Conservation (phyloP, 2,797 vertebrate genomes). For the Aplochiton taeniatus region DNA sequence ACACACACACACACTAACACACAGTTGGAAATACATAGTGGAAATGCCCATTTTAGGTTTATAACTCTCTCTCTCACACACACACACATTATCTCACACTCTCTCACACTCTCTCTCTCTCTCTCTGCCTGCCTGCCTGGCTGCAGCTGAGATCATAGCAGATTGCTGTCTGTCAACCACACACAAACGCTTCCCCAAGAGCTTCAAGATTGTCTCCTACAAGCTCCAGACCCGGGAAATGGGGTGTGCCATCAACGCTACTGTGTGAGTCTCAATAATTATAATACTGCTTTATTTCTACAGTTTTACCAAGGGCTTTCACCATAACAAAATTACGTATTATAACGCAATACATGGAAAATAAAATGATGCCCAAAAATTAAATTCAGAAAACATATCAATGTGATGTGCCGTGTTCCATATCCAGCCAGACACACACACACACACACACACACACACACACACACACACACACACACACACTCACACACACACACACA, state of each 20-base stretch:
- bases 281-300: background rate
- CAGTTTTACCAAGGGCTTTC: background rate
- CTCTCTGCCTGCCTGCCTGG: background rate
- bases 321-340: too few relatives aligned
- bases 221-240: background rate
- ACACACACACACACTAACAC: background rate
- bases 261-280: slow-evolving; percentile 6
- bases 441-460: too few relatives aligned
- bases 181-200: background rate
- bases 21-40: background rate
- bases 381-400: too few relatives aligned
- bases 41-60: too few relatives aligned
- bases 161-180: slow-evolving; percentile 1
- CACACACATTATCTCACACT: background rate
- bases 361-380: too few relatives aligned
- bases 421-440: too few relatives aligned
- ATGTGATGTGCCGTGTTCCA: too few relatives aligned
- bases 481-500: too few relatives aligned
- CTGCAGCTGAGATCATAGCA: background rate
- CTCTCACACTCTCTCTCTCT: background rate
- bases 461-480: too few relatives aligned
- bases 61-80: background rate
- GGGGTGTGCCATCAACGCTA: slow-evolving; percentile 9
- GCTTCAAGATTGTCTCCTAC: background rate
- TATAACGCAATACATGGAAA: too few relatives aligned